Evolutionary conservation across 1,140 invertebrate species (phyloP).

Genomic region (Homarus americanus): DNA sequence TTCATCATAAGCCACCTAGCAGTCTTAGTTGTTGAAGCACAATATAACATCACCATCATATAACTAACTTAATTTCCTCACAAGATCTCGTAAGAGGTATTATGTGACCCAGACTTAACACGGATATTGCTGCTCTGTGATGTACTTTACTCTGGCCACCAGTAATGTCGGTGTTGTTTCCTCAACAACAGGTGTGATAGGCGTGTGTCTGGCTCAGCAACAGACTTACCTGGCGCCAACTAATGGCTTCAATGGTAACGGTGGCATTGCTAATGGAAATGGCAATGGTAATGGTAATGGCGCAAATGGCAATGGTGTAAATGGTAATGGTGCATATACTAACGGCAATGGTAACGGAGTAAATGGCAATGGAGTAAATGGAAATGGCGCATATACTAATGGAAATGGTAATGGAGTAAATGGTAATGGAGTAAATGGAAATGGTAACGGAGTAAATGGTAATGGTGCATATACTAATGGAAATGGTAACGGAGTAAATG

Average conservation of each 20-base stretch:
- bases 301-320: not conserved
- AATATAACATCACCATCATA: no score
- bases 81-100: no score
- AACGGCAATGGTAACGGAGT: not conserved
- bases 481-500: constrained; percentile 9
- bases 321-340: not conserved
- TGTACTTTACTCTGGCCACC: no score
- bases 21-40: no score
- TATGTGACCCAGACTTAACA: no score
- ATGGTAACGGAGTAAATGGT: no score
- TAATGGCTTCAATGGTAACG: not conserved
- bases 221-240: not conserved
- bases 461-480: constrained; percentile 3
- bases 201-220: not conserved
- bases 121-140: no score
- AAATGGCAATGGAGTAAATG: not conserved
- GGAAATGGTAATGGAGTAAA: not conserved
- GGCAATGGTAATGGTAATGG: not conserved
- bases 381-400: not conserved
- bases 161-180: not conserved
- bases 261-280: not conserved
- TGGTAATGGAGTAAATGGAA: not conserved
- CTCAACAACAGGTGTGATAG: constrained; percentile 3
- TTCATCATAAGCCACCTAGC: no score
- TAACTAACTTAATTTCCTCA: no score